Evolutionary conservation across 1,140 invertebrate genomes (phyloP).

Genomic region (Macrosteles quadrilineatus): DNA sequence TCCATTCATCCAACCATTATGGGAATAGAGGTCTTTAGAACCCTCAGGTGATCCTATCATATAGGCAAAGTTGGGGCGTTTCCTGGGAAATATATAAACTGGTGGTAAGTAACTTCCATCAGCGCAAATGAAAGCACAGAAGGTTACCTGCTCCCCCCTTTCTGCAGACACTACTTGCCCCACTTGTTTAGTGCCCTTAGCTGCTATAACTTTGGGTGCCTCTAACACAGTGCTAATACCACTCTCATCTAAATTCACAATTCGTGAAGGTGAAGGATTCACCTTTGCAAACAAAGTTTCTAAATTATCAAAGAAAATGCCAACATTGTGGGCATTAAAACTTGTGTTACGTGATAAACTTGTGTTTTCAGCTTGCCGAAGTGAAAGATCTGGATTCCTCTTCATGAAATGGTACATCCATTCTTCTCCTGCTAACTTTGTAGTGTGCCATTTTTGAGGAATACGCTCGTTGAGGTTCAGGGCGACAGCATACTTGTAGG

Average conservation of each 20-base stretch:
- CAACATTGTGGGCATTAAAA: background rate
- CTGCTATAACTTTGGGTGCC: slow-evolving; percentile 12
- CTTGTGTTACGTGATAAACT: slow-evolving; percentile 13
- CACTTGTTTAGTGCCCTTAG: slow-evolving; percentile 13
- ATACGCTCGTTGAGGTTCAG: slow-evolving; percentile 6
- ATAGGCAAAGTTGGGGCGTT: background rate
- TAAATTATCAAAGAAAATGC: background rate
- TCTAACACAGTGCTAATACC: slow-evolving; percentile 17
- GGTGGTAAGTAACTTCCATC: background rate
- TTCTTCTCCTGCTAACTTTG: slow-evolving; percentile 10
- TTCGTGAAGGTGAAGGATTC: slow-evolving; percentile 2
- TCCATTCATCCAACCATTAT: slow-evolving; percentile 15
- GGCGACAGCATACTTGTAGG: no score
- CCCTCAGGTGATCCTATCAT: slow-evolving; percentile 9
- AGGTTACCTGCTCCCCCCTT: slow-evolving; percentile 14
- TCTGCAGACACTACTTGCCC: slow-evolving; percentile 14
- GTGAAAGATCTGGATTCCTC: slow-evolving; percentile 12
- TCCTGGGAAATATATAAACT: background rate
- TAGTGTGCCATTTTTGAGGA: slow-evolving; percentile 14
- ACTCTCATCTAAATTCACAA: slow-evolving; percentile 6
- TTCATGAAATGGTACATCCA: slow-evolving; percentile 22
- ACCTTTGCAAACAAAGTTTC: background rate
- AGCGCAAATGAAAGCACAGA: slow-evolving; percentile 17
- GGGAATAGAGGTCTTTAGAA: slow-evolving; percentile 13
- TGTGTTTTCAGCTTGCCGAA: slow-evolving; percentile 24